These are phyloP conservation scores for Bradypodion ventrale DNA, from an alignment of 2,797 vertebrate species.

Conservation along the genomic window DNA sequence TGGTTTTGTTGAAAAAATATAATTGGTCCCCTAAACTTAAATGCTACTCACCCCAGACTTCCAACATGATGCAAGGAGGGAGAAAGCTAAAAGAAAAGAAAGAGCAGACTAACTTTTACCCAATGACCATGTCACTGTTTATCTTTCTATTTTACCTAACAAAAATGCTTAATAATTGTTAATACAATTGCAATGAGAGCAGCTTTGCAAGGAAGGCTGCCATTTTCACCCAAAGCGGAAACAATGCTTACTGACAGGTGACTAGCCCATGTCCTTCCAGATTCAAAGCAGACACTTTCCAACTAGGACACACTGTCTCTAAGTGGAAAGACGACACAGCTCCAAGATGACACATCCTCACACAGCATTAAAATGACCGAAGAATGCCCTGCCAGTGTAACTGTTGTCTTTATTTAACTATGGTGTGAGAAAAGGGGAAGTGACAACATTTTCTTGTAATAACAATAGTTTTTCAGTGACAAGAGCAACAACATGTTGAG, in stretches of 20 bases:
- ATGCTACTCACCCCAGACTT: too few relatives aligned
- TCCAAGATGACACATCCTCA: background rate
- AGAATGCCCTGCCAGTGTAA: background rate
- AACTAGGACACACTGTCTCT: background rate
- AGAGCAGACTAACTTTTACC: too few relatives aligned
- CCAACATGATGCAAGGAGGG: too few relatives aligned
- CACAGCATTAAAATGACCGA: background rate
- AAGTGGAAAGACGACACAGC: background rate
- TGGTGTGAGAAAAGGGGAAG: background rate
- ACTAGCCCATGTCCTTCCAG: background rate
- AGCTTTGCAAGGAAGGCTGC: background rate
- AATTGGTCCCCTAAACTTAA: too few relatives aligned
- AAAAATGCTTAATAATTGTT: background rate
- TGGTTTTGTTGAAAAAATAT: too few relatives aligned
- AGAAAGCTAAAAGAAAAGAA: too few relatives aligned
- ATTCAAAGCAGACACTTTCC: background rate
- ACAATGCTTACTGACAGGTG: background rate
- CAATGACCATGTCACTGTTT: background rate
- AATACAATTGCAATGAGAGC: background rate
- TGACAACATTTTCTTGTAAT: background rate
- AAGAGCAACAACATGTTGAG: background rate
- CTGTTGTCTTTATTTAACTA: background rate
- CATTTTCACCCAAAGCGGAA: background rate
- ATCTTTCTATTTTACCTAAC: background rate
- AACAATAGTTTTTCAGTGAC: background rate